Base-by-base conservation (phyloP, 2,113 vertebrate genomes). In the Rhynchomys soricoides region DNA sequence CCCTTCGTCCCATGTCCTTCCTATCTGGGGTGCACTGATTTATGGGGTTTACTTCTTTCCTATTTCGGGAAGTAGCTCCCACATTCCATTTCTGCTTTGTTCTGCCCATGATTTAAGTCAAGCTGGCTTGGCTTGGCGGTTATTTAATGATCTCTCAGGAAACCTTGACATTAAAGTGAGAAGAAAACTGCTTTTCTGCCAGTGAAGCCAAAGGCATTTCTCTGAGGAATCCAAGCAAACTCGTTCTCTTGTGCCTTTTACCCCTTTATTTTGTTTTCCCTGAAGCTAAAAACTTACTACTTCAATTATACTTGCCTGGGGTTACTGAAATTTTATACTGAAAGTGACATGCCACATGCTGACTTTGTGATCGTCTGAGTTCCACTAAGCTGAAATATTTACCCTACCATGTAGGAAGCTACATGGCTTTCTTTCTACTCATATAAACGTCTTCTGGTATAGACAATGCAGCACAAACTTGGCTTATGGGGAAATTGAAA, bases 141-240 rank as follows among this genome's bases (percentile, higher is more conserved):
- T 96, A 83, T 57, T 86, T 66, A 95, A 68, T 81, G 86, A 79
- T 91, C 68, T 96, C 73, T 89, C 62, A 45, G 78, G 82, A 81
- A 95, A 83, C 19, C 48, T 29, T 77, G 29, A 90, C 31, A 26
- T 40, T 62, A 86, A 89, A 13, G 26, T 31, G 16, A 50, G 29
- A 52, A 89, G 52, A 45, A 91, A 62, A 70, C 68, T 62, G 43
- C 17, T 70, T 94, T 74, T 94, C 48, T n/a, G 24, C 26, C 62
- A 90, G 48, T n/a, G 22, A 89, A 95, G 78, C 5, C 13, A 85
- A 68, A 94, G 4, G 5, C 71, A 5, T 43, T 91, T 91, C n/a
- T n/a, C 21, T 7, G 4, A 73, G 71, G 70, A 86, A 77, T 85
- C 21, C 59, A 95, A 96, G 77, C 37, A 77, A 62, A 64, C n/a